These are phyloP conservation scores for Girardinus metallicus DNA, from an alignment of 2,797 vertebrate species.

Conservation along the genomic window DNA sequence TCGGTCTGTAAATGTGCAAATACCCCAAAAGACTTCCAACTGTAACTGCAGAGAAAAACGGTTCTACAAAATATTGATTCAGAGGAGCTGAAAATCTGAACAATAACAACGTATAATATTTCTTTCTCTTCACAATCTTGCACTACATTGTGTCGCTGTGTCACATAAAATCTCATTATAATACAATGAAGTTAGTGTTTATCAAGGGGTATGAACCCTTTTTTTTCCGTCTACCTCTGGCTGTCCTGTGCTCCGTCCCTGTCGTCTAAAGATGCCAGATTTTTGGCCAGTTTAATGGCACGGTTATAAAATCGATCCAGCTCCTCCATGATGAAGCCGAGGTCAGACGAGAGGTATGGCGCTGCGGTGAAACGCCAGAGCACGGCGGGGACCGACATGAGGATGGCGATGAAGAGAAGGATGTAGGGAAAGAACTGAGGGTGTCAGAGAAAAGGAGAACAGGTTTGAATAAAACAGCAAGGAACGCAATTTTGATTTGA, in stretches of 20 bases:
- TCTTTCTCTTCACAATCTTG: background rate
- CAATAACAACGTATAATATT: background rate
- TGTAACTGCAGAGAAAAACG: background rate
- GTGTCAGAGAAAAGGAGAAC: conserved; percentile 19
- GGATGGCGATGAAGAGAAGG: conserved; percentile 88
- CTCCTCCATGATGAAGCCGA: conserved; percentile 97
- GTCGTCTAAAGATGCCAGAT: conserved; percentile 68
- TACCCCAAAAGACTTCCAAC: background rate
- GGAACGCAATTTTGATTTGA: background rate
- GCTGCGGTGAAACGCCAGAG: conserved; percentile 92
- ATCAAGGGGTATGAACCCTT: background rate
- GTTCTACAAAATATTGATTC: background rate
- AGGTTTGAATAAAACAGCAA: accelerated
- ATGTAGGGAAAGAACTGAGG: conserved; percentile 95
- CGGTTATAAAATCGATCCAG: conserved; percentile 95
- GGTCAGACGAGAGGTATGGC: conserved; percentile 92
- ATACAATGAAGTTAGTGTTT: background rate
- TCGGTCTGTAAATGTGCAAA: background rate
- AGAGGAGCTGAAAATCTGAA: background rate
- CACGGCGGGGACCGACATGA: conserved; percentile 89
- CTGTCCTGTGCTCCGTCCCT: conserved; percentile 60
- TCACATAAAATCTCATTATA: background rate
- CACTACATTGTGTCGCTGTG: background rate
- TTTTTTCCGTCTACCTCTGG: conserved; percentile 56
- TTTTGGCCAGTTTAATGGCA: conserved; percentile 89